Conservation (phyloP, 2,797 vertebrate species). For the Sciurus vulgaris region DNA sequence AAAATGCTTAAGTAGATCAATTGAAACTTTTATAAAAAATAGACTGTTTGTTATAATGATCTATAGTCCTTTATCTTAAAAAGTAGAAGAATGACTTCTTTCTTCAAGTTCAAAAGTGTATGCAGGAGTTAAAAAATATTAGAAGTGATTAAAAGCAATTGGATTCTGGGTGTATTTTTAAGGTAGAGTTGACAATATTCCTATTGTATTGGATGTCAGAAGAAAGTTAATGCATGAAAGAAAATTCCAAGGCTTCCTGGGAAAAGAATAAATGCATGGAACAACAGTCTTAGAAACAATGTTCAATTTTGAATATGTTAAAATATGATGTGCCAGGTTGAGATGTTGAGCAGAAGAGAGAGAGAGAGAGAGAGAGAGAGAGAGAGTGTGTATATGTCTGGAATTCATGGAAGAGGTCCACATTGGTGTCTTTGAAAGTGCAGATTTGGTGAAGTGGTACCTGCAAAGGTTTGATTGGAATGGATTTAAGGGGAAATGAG, state of each 20-base stretch:
- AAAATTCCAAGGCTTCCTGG: neutral
- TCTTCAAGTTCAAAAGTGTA: slow-evolving; percentile 49
- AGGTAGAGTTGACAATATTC: neutral
- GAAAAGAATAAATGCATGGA: neutral
- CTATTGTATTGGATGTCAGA: neutral
- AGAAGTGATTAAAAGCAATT: neutral
- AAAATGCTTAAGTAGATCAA: slow-evolving; percentile 6
- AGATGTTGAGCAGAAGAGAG: neutral
- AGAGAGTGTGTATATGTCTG: neutral
- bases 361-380: too few relatives aligned
- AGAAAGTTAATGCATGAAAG: neutral
- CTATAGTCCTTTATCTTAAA: slow-evolving; percentile 52
- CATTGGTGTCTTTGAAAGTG: neutral
- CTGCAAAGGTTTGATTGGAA: neutral
- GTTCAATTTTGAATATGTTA: neutral
- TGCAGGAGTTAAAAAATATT: neutral
- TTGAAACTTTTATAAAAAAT: slow-evolving; percentile 50
- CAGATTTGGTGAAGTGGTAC: neutral
- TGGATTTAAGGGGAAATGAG: neutral
- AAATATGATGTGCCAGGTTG: neutral
- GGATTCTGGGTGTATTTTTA: neutral
- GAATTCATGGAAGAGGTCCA: neutral
- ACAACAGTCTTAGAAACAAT: neutral
- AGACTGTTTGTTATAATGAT: neutral
- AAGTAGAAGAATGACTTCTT: neutral